phyloP scores from a whole-genome alignment of 1,140 invertebrate genomes.

The Neuroterus valhalla region DNA sequence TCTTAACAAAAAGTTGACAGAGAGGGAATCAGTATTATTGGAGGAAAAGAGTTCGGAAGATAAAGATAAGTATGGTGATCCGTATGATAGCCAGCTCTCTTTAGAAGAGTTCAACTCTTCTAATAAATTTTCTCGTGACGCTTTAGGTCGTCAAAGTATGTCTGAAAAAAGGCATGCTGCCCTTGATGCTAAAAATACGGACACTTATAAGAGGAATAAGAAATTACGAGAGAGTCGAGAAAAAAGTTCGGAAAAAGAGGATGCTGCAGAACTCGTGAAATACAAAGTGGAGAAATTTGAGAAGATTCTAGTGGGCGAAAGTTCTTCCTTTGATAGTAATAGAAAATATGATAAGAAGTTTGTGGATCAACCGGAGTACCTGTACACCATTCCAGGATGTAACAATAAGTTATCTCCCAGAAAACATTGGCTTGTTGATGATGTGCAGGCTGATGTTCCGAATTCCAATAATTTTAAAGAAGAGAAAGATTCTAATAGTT shows the following conservation, averaged over 20 bases:
- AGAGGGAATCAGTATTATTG: slow-evolving; percentile 60
- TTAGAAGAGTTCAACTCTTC: slow-evolving; percentile 81
- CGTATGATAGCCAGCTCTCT: slow-evolving; percentile 86
- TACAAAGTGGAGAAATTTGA: slow-evolving; percentile 44
- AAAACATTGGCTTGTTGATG: slow-evolving; percentile 80
- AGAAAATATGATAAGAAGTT: slow-evolving; percentile 60
- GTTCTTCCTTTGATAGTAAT: slow-evolving; percentile 60
- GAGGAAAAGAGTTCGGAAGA: slow-evolving; percentile 66
- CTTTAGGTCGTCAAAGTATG: slow-evolving; percentile 96
- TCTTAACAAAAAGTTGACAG: slow-evolving; percentile 57
- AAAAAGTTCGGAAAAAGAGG: slow-evolving; percentile 43
- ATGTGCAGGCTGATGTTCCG: slow-evolving; percentile 73
- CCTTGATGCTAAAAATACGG: slow-evolving; percentile 94
- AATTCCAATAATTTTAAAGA: slow-evolving; percentile 72
- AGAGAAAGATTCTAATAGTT: slow-evolving; percentile 76
- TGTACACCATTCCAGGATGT: slow-evolving; percentile 69
- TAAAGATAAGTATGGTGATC: slow-evolving; percentile 76
- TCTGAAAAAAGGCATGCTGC: slow-evolving; percentile 97
- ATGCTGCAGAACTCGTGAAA: slow-evolving; percentile 53
- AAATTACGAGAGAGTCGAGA: slow-evolving; percentile 79
- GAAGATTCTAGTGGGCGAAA: slow-evolving; percentile 49
- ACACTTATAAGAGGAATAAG: slow-evolving; percentile 96
- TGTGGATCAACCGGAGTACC: slow-evolving; percentile 63
- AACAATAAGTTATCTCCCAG: slow-evolving; percentile 73
- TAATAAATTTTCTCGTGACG: slow-evolving; percentile 88